A percentile compares a stretch with the other conserved stretches of the same genome.
Conservation (phyloP, 2,797 vertebrate genomes). For the Arvicola amphibius region DNA sequence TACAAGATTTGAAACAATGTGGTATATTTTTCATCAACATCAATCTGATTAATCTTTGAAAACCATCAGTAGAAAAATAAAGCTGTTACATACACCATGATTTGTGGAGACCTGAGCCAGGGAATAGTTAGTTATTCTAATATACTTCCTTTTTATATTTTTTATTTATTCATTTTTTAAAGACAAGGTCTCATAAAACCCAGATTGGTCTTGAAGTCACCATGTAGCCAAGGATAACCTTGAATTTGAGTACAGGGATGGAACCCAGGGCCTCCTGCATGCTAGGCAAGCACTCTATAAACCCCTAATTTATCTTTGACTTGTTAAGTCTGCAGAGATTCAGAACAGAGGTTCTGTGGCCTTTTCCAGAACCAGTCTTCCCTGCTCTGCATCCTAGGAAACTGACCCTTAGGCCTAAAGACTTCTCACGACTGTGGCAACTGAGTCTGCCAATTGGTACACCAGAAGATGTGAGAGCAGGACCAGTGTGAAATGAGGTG, state of each 20-base stretch:
- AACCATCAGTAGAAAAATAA: neutral
- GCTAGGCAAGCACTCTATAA: neutral
- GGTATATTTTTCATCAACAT: neutral
- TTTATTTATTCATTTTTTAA: neutral
- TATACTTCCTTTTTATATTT: neutral
- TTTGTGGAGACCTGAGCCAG: neutral
- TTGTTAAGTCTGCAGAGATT: neutral
- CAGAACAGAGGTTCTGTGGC: neutral
- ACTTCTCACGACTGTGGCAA: neutral
- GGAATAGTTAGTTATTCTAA: neutral
- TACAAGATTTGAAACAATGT: neutral
- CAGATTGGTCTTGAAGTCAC: neutral
- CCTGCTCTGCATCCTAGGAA: neutral
- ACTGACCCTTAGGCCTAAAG: neutral
- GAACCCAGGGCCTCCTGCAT: neutral
- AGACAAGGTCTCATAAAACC: neutral
- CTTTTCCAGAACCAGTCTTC: neutral
- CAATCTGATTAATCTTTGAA: neutral
- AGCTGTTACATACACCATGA: neutral
- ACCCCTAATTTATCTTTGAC: neutral
- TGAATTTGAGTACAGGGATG: neutral
- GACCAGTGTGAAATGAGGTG: neutral
- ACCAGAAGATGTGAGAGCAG: neutral
- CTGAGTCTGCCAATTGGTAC: neutral
- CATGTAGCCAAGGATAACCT: neutral